These are phyloP conservation scores for Elymnias hypermnestra DNA, from an alignment of 1,140 invertebrate genomes.

Conservation along the genomic window DNA sequence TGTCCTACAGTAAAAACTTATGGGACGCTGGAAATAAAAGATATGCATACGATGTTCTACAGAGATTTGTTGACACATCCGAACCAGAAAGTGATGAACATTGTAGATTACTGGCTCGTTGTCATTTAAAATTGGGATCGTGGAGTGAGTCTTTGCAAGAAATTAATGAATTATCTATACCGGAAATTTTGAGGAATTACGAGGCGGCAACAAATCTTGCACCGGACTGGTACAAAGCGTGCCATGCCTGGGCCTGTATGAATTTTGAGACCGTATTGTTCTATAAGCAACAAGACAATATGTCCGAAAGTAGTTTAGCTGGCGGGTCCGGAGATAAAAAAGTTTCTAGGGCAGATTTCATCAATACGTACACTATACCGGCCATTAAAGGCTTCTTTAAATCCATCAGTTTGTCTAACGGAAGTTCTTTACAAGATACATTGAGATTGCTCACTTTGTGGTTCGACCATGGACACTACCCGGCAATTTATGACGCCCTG, in stretches of 20 bases:
- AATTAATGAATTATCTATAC: conserved; percentile 88
- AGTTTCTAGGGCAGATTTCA: conserved; percentile 73
- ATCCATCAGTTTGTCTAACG: conserved; percentile 93
- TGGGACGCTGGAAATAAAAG: conserved; percentile 90
- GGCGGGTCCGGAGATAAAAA: conserved; percentile 50
- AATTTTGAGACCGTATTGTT: conserved; percentile 98
- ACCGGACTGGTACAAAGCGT: conserved; percentile 94
- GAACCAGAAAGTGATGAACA: conserved; percentile 80
- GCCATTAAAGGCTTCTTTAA: conserved; percentile 98
- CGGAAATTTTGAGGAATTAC: conserved; percentile 91
- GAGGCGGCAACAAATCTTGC: conserved; percentile 92
- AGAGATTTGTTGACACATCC: conserved; percentile 84
- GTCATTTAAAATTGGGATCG: conserved; percentile 92
- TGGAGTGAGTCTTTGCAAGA: conserved; percentile 93
- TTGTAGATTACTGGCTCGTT: conserved; percentile 86
- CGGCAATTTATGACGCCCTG: conserved; percentile 94
- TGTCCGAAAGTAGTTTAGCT: conserved; percentile 44
- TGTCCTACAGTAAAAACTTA: conserved; percentile 96
- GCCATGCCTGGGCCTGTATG: conserved; percentile 98
- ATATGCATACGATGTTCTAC: conserved; percentile 85
- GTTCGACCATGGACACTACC: conserved; percentile 96
- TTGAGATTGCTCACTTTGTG: conserved; percentile 93
- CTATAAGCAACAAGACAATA: conserved; percentile 84
- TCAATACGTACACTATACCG: conserved; percentile 91
- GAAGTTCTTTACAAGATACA: conserved; percentile 97